These are phyloP conservation scores for Oxystoma pomonae DNA, from an alignment of 2,888 invertebrate species.

Conservation along the genomic window DNA sequence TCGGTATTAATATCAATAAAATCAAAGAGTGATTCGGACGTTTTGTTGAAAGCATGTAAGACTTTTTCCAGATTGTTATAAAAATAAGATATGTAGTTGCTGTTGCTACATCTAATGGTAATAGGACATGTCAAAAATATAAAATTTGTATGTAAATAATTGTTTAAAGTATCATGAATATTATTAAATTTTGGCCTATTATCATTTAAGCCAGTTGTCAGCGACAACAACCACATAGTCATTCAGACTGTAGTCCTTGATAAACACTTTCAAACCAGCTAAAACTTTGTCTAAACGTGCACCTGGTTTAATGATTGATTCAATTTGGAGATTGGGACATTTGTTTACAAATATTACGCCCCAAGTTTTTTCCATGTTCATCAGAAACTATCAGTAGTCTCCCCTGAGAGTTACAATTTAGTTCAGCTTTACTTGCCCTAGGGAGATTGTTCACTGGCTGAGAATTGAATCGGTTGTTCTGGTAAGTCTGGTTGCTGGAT, in stretches of 20 bases:
- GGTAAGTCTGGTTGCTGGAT: too few relatives aligned
- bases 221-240: slow-evolving; percentile 8
- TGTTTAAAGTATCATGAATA: not conserved
- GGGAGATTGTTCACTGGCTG: too few relatives aligned
- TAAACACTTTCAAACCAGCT: slow-evolving; percentile 1
- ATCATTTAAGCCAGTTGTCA: too few relatives aligned
- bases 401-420: too few relatives aligned
- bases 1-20: not conserved
- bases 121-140: not conserved
- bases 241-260: slow-evolving; percentile 6
- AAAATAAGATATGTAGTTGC: not conserved
- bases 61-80: not conserved
- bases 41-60: not conserved
- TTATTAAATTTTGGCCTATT: not conserved
- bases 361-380: not conserved
- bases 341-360: not conserved
- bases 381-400: not conserved
- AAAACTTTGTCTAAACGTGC: slow-evolving; percentile 5
- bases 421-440: too few relatives aligned
- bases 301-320: slow-evolving; percentile 4
- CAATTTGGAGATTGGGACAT: not conserved
- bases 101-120: not conserved
- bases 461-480: too few relatives aligned
- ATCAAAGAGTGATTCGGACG: not conserved
- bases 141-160: not conserved